Evolutionary conservation across 2,888 invertebrate species (phyloP).

Genomic region (Nebria brevicollis): DNA sequence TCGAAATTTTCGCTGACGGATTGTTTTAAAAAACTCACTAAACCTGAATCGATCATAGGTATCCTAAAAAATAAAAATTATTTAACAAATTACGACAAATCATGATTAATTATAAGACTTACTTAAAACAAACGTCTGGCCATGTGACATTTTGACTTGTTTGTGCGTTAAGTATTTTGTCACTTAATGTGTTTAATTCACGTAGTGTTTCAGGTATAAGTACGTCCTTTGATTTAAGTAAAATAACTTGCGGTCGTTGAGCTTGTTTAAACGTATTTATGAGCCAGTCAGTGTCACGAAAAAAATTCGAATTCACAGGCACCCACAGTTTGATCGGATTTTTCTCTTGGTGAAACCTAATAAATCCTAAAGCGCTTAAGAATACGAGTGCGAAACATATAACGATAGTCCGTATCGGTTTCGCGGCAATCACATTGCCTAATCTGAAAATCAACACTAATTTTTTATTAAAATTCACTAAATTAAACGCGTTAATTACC

Average conservation of each 20-base stretch:
- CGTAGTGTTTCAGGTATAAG: slow-evolving; percentile 70
- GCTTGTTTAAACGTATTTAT: slow-evolving; percentile 73
- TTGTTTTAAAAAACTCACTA: slow-evolving; percentile 17
- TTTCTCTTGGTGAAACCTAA: slow-evolving; percentile 76
- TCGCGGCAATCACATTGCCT: slow-evolving; percentile 69
- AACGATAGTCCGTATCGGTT: slow-evolving; percentile 71
- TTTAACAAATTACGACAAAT: no score
- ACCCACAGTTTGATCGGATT: slow-evolving; percentile 82
- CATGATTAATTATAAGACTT: slow-evolving; percentile 48
- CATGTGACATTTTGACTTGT: slow-evolving; percentile 56
- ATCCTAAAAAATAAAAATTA: no score
- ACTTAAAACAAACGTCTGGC: slow-evolving; percentile 69
- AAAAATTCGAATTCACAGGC: slow-evolving; percentile 76
- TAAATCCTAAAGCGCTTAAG: slow-evolving; percentile 70
- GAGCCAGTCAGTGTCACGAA: slow-evolving; percentile 77
- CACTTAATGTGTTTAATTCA: slow-evolving; percentile 57
- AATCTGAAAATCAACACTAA: slow-evolving; percentile 63
- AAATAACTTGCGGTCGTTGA: slow-evolving; percentile 70
- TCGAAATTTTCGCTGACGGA: slow-evolving; percentile 60
- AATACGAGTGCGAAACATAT: slow-evolving; percentile 68
- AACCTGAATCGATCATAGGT: slow-evolving; percentile 54
- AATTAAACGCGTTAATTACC: slow-evolving; percentile 52
- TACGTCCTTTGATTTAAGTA: slow-evolving; percentile 75
- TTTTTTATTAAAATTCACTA: background rate
- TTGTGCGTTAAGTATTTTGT: slow-evolving; percentile 49